Percentiles rank a stretch among this genome's conserved stretches.
Conservation (phyloP, 2,888 invertebrate genomes). For the Pheosia tremula region DNA sequence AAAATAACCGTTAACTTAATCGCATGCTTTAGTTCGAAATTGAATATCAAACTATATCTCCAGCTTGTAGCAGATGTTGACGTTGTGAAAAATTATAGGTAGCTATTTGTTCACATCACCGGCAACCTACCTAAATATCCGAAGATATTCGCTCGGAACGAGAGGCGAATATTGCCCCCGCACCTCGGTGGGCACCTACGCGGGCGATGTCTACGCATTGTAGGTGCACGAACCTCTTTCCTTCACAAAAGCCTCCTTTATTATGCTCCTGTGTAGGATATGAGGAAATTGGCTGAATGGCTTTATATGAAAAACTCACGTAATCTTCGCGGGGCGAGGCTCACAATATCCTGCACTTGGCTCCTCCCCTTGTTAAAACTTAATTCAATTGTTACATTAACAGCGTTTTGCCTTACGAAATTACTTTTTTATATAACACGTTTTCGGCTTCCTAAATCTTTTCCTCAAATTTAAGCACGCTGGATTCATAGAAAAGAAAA, state of each 20-base stretch:
- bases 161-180: slow-evolving; percentile 65
- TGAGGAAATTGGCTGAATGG: slow-evolving; percentile 83
- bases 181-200: slow-evolving; percentile 59
- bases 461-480: not conserved
- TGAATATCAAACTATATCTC: slow-evolving; percentile 48
- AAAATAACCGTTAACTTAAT: slow-evolving; percentile 42
- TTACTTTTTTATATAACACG: slow-evolving; percentile 2
- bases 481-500: not conserved
- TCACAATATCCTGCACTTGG: slow-evolving; percentile 76
- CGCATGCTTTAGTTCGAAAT: slow-evolving; percentile 52
- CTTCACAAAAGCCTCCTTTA: slow-evolving; percentile 80
- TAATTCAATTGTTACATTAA: slow-evolving; percentile 61
- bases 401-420: slow-evolving; percentile 11
- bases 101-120: slow-evolving; percentile 66
- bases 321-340: slow-evolving; percentile 74
- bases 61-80: slow-evolving; percentile 51
- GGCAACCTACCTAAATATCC: slow-evolving; percentile 64
- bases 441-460: slow-evolving; percentile 4
- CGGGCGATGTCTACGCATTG: slow-evolving; percentile 72
- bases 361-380: slow-evolving; percentile 56
- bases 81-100: slow-evolving; percentile 42
- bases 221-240: slow-evolving; percentile 78
- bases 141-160: slow-evolving; percentile 62
- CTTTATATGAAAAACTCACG: slow-evolving; percentile 82
- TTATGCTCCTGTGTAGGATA: slow-evolving; percentile 81